Base-by-base conservation (phyloP, 2,888 invertebrate species). In the Osedax fenrisi region DNA sequence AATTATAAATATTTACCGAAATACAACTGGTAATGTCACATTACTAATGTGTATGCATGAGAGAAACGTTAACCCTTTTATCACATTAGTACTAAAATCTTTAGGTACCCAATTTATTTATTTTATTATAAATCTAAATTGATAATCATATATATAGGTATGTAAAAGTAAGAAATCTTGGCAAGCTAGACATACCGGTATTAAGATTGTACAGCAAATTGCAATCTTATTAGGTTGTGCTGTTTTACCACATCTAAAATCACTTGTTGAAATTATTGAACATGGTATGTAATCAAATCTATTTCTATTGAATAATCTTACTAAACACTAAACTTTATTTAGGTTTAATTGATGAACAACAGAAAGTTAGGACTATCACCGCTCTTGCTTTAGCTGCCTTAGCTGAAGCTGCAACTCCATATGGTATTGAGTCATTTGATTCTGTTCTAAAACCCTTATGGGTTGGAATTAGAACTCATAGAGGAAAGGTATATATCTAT, bases 201-300 rank as follows among this genome's bases (percentile, higher is more conserved):
- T 98, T 77, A 99, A 99, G 87, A 99, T 99, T 83, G 97, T 99
- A 0, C 98, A 99, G 84, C 98, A 99, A 87, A 98, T 99, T 79
- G 95, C 98, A 67, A 99, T 99, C 82, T 87, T 99, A 26, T 97
- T 99, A 96, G 98, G 98, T 3, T 99, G 98, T 84, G 98, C 98
- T 26, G 97, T 99, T 80, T 86, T 99, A 78, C 98, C 98, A 0
- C 98, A 99, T 88, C 88, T 99, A 73, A 94, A 95, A 85, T 92
- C 92, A 69, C 88, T 99, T 75, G 98, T 99, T 5, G 98, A 99
- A 87, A 99, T 98, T 84, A 97, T 99, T 83, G 97, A 98, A 85
- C 96, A 97, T 83, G 97, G 94, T 89, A 85, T 84, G 86, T 79
- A 21, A 5, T 26, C 24, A 1, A 2, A 13, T 21, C 25, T n/a